Base-by-base conservation (phyloP, 2,888 invertebrate genomes). In the Hipparchia sbordonii region DNA sequence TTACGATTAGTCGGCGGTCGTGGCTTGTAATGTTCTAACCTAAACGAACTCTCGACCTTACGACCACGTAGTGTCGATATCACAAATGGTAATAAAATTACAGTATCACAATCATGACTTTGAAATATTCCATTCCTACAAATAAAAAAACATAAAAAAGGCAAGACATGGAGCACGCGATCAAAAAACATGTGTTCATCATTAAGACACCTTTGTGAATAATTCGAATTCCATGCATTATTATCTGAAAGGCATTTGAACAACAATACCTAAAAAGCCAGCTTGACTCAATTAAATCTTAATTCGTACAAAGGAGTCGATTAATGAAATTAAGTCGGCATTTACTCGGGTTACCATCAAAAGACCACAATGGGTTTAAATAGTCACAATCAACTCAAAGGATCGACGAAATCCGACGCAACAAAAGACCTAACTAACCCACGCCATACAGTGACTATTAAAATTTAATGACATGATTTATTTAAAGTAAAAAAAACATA, bases 391-490 rank as follows among this genome's bases (percentile, higher is more conserved):
- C 91, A 87, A 86, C 84, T 88, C 83, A 90, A 91, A 92, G 85
- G 88, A 88, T 86, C 81, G 87, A 89, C 88, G 84, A 89, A 86
- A 79, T 77, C 84, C 86, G 84, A 80, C 80, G 77, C 88, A 92
- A 93, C 92, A 92, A 93, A 92, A 84, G 92, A 84, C 86, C 89
- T 92, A 92, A 93, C 93, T 93, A 93, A 92, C 92, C 83, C 89
- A 82, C 82, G 85, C 87, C 86, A 82, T 82, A 83, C 89, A 85
- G 91, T 93, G 93, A 93, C 93, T 93, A 93, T 93, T 93, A 93
- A 93, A 92, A 90, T 92, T 92, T 93, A 93, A 93, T 93, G 93
- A 93, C 92, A 93, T 93, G 93, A 93, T 93, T 92, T 93, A 93
- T 93, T 88, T 87, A 84, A 83, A 86, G 59, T 33, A 12, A 33